phyloP scores from a whole-genome alignment of 1,140 invertebrate species.

The Apis cerana region DNA sequence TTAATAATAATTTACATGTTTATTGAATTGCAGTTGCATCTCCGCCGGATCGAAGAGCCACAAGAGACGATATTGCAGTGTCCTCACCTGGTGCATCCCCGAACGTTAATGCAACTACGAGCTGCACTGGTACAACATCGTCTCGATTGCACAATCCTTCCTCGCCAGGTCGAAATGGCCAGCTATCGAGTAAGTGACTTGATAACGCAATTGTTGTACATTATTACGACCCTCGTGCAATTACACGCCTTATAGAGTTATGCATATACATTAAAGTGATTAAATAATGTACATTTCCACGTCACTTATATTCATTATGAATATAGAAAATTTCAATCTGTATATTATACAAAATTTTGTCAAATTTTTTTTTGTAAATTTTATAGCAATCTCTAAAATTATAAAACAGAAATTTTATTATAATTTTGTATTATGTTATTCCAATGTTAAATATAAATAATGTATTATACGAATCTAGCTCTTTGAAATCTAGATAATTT shows the following conservation, averaged over 20 bases:
- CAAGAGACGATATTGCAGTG: constrained; percentile 78
- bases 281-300: background rate
- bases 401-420: too few species aligned
- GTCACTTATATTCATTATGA: background rate
- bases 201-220: background rate
- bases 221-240: background rate
- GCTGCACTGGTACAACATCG: constrained; percentile 61
- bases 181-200: constrained; percentile 83
- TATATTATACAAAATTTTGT: background rate
- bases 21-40: constrained; percentile 83
- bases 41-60: constrained; percentile 82
- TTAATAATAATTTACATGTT: background rate
- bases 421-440: background rate
- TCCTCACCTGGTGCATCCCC: constrained; percentile 64
- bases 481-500: too few species aligned
- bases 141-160: constrained; percentile 72
- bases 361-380: background rate
- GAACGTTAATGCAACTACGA: constrained; percentile 63
- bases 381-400: background rate
- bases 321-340: background rate
- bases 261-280: background rate
- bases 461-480: too few species aligned
- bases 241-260: background rate
- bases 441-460: too few species aligned
- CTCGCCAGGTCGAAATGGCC: constrained; percentile 81